phyloP scores from a whole-genome alignment of 1,140 invertebrate species.

The Trachymyrmex cornetzi region DNA sequence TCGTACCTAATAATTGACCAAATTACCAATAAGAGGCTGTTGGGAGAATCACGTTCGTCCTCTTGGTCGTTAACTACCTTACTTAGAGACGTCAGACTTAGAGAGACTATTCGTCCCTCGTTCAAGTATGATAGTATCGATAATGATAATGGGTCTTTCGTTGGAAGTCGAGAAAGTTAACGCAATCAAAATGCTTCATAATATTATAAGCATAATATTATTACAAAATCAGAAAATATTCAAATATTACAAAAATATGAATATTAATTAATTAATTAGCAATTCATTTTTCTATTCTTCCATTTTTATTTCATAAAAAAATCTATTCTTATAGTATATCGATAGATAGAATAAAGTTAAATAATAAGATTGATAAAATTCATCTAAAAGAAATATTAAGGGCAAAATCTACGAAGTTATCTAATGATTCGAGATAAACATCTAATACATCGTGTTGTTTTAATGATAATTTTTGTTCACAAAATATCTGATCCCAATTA shows the following conservation, averaged over 20 bases:
- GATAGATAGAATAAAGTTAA: neutral
- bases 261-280: neutral
- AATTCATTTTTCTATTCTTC: neutral
- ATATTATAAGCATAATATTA: neutral
- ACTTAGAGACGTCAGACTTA: neutral
- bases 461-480: slow-evolving; percentile 25
- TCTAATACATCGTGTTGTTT: slow-evolving; percentile 12
- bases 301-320: neutral
- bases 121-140: slow-evolving; percentile 68
- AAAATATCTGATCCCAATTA: slow-evolving; percentile 34
- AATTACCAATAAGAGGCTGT: slow-evolving; percentile 74
- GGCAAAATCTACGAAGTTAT: neutral
- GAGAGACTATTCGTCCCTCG: slow-evolving; percentile 37
- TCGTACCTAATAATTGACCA: slow-evolving; percentile 73
- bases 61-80: slow-evolving; percentile 23
- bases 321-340: neutral
- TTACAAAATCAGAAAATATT: slow-evolving; percentile 7
- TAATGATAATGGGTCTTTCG: slow-evolving; percentile 81
- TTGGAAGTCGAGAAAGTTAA: slow-evolving; percentile 61
- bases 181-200: slow-evolving; percentile 34
- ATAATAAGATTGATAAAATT: neutral
- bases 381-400: neutral
- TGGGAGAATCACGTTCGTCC: slow-evolving; percentile 56
- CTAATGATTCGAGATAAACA: neutral
- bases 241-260: neutral